Evolutionary conservation across 2,888 invertebrate genomes (phyloP).

Genomic region (Hipparchia semele): DNA sequence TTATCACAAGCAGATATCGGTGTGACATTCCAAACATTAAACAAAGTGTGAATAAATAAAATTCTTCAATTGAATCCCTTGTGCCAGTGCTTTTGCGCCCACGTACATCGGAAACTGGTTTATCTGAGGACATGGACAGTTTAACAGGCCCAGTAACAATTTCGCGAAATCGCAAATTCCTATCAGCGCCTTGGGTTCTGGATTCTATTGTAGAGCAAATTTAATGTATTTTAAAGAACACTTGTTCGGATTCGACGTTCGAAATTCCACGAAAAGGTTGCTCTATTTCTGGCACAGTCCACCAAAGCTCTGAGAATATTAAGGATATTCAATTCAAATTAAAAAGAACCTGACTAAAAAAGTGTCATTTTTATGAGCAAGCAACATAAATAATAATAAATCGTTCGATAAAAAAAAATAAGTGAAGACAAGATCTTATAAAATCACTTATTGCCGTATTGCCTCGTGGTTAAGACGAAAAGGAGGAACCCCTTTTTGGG

Average conservation of each 20-base stretch:
- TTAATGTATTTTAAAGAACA: conserved; percentile 6
- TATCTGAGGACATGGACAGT: conserved; percentile 47
- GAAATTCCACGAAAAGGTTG: background rate
- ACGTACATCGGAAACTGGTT: conserved; percentile 61
- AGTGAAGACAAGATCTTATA: no score
- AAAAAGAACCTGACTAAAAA: no score
- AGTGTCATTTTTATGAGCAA: no score
- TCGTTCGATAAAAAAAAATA: no score
- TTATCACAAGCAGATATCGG: background rate
- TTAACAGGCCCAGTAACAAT: conserved; percentile 51
- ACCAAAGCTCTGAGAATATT: background rate
- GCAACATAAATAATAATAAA: no score
- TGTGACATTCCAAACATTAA: background rate
- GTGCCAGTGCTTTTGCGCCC: conserved; percentile 52
- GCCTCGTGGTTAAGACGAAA: no score
- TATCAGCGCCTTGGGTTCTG: conserved; percentile 51
- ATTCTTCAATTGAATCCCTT: conserved; percentile 9
- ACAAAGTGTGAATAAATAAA: conserved; percentile 1
- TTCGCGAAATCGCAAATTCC: conserved; percentile 63
- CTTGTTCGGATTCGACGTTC: background rate
- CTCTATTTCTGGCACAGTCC: background rate
- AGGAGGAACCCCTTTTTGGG: no score
- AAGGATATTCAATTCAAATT: no score
- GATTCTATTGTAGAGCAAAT: conserved; percentile 26
- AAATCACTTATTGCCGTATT: no score